Evolutionary conservation across 2,888 invertebrate species (phyloP).

Genomic region (Dermolepida albohirtum): DNA sequence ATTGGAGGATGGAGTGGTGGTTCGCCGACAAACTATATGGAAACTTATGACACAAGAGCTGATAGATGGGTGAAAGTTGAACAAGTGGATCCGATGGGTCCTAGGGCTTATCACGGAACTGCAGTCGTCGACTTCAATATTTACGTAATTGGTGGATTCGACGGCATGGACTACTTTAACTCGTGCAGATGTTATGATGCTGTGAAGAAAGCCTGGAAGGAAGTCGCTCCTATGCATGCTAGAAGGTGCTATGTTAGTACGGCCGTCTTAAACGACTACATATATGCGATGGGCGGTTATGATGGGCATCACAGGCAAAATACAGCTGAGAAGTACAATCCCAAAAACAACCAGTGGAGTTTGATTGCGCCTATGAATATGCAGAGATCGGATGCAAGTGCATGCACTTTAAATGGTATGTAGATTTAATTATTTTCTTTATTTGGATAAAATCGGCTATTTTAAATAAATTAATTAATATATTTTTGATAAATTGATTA

Average conservation of each 20-base stretch:
- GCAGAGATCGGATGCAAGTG: slow-evolving; percentile 91
- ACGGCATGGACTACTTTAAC: slow-evolving; percentile 84
- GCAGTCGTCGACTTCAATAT: slow-evolving; percentile 87
- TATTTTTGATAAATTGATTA: too few species aligned
- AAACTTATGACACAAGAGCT: slow-evolving; percentile 90
- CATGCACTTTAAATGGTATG: slow-evolving; percentile 83
- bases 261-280: slow-evolving; percentile 78
- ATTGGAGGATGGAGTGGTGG: slow-evolving; percentile 85
- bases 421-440: slow-evolving; percentile 1
- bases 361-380: slow-evolving; percentile 89
- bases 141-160: slow-evolving; percentile 92
- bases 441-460: background rate
- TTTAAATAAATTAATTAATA: too few species aligned
- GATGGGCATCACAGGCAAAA: slow-evolving; percentile 89
- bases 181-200: slow-evolving; percentile 86
- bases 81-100: slow-evolving; percentile 85
- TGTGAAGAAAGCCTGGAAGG: slow-evolving; percentile 85
- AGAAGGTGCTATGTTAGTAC: slow-evolving; percentile 90
- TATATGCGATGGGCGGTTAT: slow-evolving; percentile 91
- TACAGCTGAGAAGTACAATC: slow-evolving; percentile 88
- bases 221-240: slow-evolving; percentile 91
- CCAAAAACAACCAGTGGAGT: slow-evolving; percentile 88
- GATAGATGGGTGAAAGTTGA: slow-evolving; percentile 89
- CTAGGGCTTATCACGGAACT: slow-evolving; percentile 94
- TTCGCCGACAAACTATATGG: slow-evolving; percentile 81